Evolutionary conservation across 1,140 invertebrate genomes (phyloP).

Genomic region (Diprion similis): DNA sequence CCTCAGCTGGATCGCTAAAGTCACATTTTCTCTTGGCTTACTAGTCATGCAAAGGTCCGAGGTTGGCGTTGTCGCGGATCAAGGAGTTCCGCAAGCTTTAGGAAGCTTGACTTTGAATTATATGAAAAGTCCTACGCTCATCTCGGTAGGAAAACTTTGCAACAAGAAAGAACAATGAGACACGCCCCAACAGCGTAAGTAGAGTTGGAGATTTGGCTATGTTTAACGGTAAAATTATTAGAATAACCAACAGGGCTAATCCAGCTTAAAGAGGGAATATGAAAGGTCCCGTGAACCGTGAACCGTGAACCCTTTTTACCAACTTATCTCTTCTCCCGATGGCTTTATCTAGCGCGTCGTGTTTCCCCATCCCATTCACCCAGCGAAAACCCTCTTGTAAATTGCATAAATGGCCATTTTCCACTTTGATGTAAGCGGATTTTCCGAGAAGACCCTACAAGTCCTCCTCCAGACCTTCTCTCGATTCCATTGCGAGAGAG

Average conservation of each 20-base stretch:
- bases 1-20: too few relatives aligned
- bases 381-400: background rate
- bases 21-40: too few relatives aligned
- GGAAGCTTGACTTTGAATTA: too few relatives aligned
- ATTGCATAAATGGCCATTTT: constrained; percentile 16
- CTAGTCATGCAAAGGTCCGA: too few relatives aligned
- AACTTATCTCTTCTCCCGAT: too few relatives aligned
- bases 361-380: constrained; percentile 27
- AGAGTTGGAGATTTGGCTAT: background rate
- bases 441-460: constrained; percentile 11
- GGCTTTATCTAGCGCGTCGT: background rate
- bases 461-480: background rate
- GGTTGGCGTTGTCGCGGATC: too few relatives aligned
- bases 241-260: constrained; percentile 7
- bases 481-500: constrained; percentile 22
- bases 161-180: too few relatives aligned
- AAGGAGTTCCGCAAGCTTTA: too few relatives aligned
- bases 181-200: too few relatives aligned
- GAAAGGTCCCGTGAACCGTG: background rate
- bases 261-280: background rate
- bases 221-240: background rate
- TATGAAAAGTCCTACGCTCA: too few relatives aligned
- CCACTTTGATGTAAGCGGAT: constrained; percentile 16
- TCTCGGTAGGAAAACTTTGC: too few relatives aligned
- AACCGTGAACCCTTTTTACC: too few relatives aligned